Conservation (phyloP, 1,140 invertebrate genomes). For the Zaprionus gabonicus region DNA sequence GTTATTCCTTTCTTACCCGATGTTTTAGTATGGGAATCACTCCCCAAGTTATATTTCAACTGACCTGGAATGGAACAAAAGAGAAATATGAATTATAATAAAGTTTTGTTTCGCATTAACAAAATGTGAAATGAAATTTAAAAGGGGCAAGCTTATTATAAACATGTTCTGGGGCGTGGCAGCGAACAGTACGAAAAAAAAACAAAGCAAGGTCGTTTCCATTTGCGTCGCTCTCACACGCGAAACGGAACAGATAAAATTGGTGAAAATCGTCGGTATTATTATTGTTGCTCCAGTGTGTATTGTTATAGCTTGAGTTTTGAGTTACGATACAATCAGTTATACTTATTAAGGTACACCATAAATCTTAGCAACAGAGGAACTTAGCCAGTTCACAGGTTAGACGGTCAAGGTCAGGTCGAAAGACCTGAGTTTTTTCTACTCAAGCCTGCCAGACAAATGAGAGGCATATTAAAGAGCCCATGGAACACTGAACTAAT, state of each 20-base stretch:
- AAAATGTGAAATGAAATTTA: constrained; percentile 52
- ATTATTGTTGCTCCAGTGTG: constrained; percentile 25
- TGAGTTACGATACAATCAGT: constrained; percentile 15
- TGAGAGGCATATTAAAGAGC: constrained; percentile 17
- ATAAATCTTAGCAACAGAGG: constrained; percentile 3
- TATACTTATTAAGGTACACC: constrained; percentile 22
- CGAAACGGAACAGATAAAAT: constrained; percentile 37
- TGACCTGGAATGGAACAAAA: constrained; percentile 59
- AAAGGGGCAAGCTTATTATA: neutral
- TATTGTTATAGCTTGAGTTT: constrained; percentile 39
- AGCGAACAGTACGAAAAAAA: constrained; percentile 33
- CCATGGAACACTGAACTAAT: constrained; percentile 3
- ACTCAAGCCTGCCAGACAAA: constrained; percentile 13
- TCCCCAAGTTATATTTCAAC: neutral
- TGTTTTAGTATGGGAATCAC: constrained; percentile 40
- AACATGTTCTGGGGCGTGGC: constrained; percentile 58
- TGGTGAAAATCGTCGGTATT: constrained; percentile 36
- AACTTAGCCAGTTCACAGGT: constrained; percentile 29
- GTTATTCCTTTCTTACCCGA: constrained; percentile 9
- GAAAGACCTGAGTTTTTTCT: neutral
- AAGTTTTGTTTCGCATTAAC: constrained; percentile 44
- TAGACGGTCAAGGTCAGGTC: constrained; percentile 41
- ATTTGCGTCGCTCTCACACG: constrained; percentile 4
- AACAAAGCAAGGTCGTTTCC: constrained; percentile 71
- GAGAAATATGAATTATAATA: constrained; percentile 52